Base-by-base conservation (phyloP, 2,888 invertebrate genomes). In the Portevinia maculata region DNA sequence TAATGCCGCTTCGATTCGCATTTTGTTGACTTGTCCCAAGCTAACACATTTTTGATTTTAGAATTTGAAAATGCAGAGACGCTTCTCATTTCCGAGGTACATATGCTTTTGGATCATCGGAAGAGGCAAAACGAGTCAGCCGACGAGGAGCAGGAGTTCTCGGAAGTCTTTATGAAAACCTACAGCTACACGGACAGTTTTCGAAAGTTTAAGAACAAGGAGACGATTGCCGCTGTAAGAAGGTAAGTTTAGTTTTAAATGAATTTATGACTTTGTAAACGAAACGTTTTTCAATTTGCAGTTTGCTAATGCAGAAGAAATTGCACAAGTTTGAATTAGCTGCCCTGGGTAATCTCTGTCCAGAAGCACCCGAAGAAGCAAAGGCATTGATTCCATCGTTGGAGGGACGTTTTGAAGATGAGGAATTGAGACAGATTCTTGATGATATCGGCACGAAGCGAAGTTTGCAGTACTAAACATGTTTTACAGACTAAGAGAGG, bases 41-140 rank as follows among this genome's bases (percentile, higher is more conserved):
- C n/a, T n/a, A n/a, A n/a, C n/a, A n/a, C n/a, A n/a, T 44, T 37
- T 34, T 24, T 32, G 8, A 24, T 46, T 69, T 39, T 87, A 98
- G 99, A 99, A 91, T 99, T 99, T 91, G 99, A 99, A 92, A 98
- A 97, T 92, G 98, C 98, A 1, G 99, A 99, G 92, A 99, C 99
- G 0, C 91, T 99, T 71, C 92, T 99, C 64, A 98, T 99, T 89
- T 98, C 98, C 1, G 98, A 98, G 92, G 98, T 98, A 0, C 96
- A 96, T 89, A 98, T 99, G 96, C 92, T 99, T 86, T 91, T 99
- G 87, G 98, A 99, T 89, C 99, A 99, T 91, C 94, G 99, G 64
- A 98, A 99, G 90, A 96, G 96, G 34, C 99, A 99, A 91, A 99
- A 99, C 90, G 99, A 99, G 91, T 97, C 96, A 30, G 98, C 98